Percentiles rank a stretch among this genome's conserved stretches.
phyloP scores from a whole-genome alignment of 2,888 invertebrate genomes.

The Cephus pulcher region DNA sequence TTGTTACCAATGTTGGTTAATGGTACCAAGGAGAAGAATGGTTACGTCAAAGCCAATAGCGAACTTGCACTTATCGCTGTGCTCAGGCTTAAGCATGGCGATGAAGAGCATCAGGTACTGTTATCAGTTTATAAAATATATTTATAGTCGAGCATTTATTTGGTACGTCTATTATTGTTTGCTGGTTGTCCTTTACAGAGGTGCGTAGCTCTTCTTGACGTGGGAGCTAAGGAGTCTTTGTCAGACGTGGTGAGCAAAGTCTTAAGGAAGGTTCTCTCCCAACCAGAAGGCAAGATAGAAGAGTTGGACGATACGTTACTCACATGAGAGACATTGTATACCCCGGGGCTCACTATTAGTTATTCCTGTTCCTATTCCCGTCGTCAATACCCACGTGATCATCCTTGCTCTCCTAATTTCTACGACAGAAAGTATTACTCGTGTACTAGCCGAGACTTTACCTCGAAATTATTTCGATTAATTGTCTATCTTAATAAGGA shows the following conservation, averaged over 20 bases:
- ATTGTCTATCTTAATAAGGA: constrained; percentile 42
- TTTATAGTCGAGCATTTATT: background rate
- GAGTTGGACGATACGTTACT: constrained; percentile 93
- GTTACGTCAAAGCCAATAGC: constrained; percentile 92
- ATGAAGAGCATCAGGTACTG: constrained; percentile 77
- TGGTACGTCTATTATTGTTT: background rate
- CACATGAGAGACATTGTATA: constrained; percentile 72
- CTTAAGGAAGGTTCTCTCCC: constrained; percentile 80
- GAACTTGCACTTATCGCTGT: constrained; percentile 92
- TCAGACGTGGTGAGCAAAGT: constrained; percentile 91
- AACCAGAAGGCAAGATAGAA: constrained; percentile 87
- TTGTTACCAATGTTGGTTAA: constrained; percentile 94
- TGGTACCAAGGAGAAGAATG: constrained; percentile 98
- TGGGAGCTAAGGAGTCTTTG: constrained; percentile 89
- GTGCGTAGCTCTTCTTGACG: constrained; percentile 82
- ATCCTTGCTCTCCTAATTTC: constrained; percentile 20
- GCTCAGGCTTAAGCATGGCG: constrained; percentile 82
- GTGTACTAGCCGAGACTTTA: constrained; percentile 32
- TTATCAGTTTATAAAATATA: constrained; percentile 8
- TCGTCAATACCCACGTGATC: constrained; percentile 23
- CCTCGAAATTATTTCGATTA: constrained; percentile 32
- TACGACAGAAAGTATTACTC: constrained; percentile 32
- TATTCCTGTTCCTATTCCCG: constrained; percentile 32
- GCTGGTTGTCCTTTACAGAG: constrained; percentile 68
- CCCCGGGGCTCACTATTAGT: constrained; percentile 40